Base-by-base conservation (phyloP, 2,888 invertebrate species). In the Cataglyphis cursor region DNA sequence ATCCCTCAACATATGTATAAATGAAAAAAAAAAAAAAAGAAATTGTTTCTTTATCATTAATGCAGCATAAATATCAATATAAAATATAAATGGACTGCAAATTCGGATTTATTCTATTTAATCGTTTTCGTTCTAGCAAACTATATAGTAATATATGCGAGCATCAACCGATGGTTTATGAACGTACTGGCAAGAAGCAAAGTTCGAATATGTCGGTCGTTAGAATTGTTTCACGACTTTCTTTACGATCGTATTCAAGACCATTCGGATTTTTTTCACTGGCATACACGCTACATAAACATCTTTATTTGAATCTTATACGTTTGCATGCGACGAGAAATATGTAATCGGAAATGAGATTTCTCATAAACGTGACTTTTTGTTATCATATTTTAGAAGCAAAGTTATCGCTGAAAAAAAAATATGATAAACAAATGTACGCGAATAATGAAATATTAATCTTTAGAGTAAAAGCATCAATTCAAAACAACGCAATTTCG, bases 91-190 rank as follows among this genome's bases (percentile, higher is more conserved):
- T 68, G 66, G 66, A 57, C 75, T 68, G 84, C 76, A 82, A 73
- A 76, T 61, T 61, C 28, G 21, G 3, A 21, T 68, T 44, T 54
- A 38, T 76, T 76, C 28, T 76, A 81, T 82, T 86, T 81, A 64
- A 81, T 82, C 72, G 68, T 84, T 86, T 84, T 82, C 76, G 70
- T 54, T 54, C 76, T 81, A 65, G 66, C 64, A 73, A 64, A 66
- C 28, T 31, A 31, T 31, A 31, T 51, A 57, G n/a, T 57, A 38
- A 38, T 51, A 31, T 75, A 18, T 75, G 44, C 75, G 57, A 65
- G 64, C 72, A 61, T 70, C 80, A 74, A 86, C 81, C 81, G 82
- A 74, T 76, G 75, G 88, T 81, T 87, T 88, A 81, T 81, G 85
- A 83, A 85, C 75, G 85, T 65, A 62, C 64, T 31, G 61, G 59